phyloP scores from a whole-genome alignment of 2,888 invertebrate species.

The Rhingia rostrata region DNA sequence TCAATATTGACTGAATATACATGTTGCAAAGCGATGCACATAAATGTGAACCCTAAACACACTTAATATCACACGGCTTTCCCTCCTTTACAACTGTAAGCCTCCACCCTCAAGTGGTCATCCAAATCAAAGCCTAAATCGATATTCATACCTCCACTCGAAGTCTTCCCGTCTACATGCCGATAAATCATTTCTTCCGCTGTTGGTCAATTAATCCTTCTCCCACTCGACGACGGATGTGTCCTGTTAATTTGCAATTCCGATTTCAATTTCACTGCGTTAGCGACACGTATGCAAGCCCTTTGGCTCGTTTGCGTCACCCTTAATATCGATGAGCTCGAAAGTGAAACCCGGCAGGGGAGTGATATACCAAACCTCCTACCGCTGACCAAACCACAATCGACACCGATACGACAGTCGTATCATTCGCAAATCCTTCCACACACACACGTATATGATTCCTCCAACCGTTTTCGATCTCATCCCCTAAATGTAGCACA shows the following conservation, averaged over 20 bases:
- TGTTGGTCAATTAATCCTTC: conserved; percentile 67
- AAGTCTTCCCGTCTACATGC: conserved; percentile 33
- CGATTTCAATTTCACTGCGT: conserved; percentile 80
- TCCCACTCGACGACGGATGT: conserved; percentile 49
- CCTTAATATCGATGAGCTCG: conserved; percentile 51
- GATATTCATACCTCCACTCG: conserved; percentile 29
- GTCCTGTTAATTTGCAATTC: conserved; percentile 81
- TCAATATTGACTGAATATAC: too few relatives aligned
- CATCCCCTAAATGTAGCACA: not conserved
- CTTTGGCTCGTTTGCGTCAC: conserved; percentile 40
- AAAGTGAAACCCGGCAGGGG: conserved; percentile 43
- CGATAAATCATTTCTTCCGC: conserved; percentile 66
- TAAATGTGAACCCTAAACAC: not conserved
- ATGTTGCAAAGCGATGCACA: too few relatives aligned
- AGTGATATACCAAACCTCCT: conserved; percentile 1
- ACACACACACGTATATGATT: conserved; percentile 38
- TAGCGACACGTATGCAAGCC: conserved; percentile 53
- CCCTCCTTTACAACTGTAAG: not conserved
- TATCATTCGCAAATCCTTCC: conserved; percentile 70
- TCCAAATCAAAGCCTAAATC: conserved; percentile 57
- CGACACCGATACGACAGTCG: conserved; percentile 66
- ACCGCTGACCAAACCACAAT: conserved; percentile 63
- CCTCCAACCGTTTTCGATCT: not conserved
- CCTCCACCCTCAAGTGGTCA: not conserved
- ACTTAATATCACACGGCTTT: not conserved